Conservation (phyloP, 2,888 invertebrate species). For the Thysanoteuthis rhombus region DNA sequence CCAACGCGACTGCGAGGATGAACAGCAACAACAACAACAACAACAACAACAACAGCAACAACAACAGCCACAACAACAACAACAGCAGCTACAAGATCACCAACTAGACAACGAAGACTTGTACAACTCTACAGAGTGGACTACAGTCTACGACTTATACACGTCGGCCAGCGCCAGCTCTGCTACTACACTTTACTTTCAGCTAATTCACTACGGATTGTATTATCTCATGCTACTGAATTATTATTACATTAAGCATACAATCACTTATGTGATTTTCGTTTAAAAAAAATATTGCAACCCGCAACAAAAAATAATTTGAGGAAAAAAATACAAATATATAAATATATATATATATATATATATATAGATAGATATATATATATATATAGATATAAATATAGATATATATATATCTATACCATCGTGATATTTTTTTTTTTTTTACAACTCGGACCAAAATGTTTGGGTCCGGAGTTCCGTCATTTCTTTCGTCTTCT, state of each 20-base stretch:
- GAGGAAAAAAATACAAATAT: neutral
- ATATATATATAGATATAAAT: neutral
- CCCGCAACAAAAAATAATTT: neutral
- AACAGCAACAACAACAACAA: neutral
- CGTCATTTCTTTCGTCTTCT: neutral
- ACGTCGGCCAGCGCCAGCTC: neutral
- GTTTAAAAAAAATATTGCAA: neutral
- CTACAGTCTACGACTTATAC: slow-evolving; percentile 12
- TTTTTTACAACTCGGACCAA: neutral
- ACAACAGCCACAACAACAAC: neutral
- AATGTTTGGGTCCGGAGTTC: neutral
- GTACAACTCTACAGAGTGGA: neutral
- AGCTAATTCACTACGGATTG: neutral
- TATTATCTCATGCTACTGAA: neutral
- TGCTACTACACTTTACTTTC: neutral
- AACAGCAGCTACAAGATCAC: slow-evolving; percentile 12
- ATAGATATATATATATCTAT: neutral
- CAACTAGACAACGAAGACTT: neutral
- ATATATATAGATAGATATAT: slow-evolving; percentile 1
- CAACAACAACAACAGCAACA: neutral
- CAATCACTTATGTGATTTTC: neutral
- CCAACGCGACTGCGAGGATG: neutral
- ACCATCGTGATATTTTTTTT: neutral
- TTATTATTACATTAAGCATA: neutral
- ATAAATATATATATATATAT: neutral